Conservation (phyloP, 2,797 vertebrate species). For the Lophius americanus region DNA sequence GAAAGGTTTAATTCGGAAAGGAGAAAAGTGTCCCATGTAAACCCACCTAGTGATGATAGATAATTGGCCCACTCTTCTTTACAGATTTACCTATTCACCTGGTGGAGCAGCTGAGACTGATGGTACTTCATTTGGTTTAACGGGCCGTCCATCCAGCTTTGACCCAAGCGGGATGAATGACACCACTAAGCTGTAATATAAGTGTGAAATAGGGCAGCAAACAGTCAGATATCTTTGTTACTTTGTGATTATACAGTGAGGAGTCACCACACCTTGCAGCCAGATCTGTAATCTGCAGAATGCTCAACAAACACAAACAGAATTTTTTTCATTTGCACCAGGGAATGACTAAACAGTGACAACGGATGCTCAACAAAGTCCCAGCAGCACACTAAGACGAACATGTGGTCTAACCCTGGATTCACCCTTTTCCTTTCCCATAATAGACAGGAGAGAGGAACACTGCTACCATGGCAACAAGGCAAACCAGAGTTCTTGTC, state of each 20-base stretch:
- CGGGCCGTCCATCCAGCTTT: not conserved
- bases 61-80: too few relatives aligned
- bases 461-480: constrained; percentile 56
- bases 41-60: too few relatives aligned
- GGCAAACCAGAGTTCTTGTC: constrained; percentile 56
- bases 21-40: too few relatives aligned
- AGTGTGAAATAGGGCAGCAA: constrained; percentile 61
- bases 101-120: not conserved
- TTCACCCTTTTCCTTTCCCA: constrained; percentile 54
- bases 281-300: constrained; percentile 60
- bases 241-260: constrained; percentile 62
- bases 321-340: not conserved
- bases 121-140: not conserved
- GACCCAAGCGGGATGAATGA: constrained; percentile 46
- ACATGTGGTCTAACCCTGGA: constrained; percentile 51
- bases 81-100: not conserved
- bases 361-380: constrained; percentile 24
- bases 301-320: not conserved
- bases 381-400: not conserved
- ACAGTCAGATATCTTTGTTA: constrained; percentile 69
- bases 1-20: too few relatives aligned
- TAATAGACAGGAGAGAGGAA: constrained; percentile 49
- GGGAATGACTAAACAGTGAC: constrained; percentile 19
- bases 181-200: constrained; percentile 41
- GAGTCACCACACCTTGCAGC: constrained; percentile 43